Percentiles rank a stretch among this genome's conserved stretches.
These are phyloP conservation scores for Zaprionus tsacasi DNA, from an alignment of 1,140 invertebrate genomes.

Conservation along the genomic window DNA sequence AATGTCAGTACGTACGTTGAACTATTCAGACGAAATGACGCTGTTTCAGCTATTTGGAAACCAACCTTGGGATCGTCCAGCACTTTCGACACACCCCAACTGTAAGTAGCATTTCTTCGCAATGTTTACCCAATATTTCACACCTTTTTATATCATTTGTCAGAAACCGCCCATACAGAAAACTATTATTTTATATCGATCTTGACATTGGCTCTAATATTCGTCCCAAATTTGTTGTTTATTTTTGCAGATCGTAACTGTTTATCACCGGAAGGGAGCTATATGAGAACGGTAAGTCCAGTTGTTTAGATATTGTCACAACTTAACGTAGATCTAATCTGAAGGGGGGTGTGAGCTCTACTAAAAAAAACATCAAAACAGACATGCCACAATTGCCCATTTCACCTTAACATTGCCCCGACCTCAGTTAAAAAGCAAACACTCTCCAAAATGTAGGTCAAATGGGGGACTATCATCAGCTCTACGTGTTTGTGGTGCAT, in stretches of 20 bases:
- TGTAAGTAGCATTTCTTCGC: slow-evolving; percentile 41
- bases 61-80: slow-evolving; percentile 25
- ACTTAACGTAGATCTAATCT: not conserved
- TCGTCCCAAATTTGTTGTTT: slow-evolving; percentile 6
- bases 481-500: slow-evolving; percentile 67
- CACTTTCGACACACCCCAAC: slow-evolving; percentile 47
- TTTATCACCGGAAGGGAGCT: not conserved
- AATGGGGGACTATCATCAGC: slow-evolving; percentile 2
- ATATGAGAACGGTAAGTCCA: slow-evolving; percentile 27
- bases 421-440: slow-evolving; percentile 41
- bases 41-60: not conserved
- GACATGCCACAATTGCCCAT: slow-evolving; percentile 1
- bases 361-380: not conserved
- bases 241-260: not conserved
- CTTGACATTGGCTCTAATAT: slow-evolving; percentile 56
- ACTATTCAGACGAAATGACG: slow-evolving; percentile 21
- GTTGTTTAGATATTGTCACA: not conserved
- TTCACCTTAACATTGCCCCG: slow-evolving; percentile 77
- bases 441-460: slow-evolving; percentile 57
- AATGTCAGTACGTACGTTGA: slow-evolving; percentile 47
- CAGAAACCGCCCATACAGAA: slow-evolving; percentile 28
- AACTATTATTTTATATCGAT: slow-evolving; percentile 33
- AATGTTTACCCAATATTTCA: slow-evolving; percentile 41
- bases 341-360: not conserved
- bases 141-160: slow-evolving; percentile 36